A percentile compares a stretch with the other conserved stretches of the same genome.
Conservation (phyloP, 2,113 vertebrate species). For the Butorides virescens region DNA sequence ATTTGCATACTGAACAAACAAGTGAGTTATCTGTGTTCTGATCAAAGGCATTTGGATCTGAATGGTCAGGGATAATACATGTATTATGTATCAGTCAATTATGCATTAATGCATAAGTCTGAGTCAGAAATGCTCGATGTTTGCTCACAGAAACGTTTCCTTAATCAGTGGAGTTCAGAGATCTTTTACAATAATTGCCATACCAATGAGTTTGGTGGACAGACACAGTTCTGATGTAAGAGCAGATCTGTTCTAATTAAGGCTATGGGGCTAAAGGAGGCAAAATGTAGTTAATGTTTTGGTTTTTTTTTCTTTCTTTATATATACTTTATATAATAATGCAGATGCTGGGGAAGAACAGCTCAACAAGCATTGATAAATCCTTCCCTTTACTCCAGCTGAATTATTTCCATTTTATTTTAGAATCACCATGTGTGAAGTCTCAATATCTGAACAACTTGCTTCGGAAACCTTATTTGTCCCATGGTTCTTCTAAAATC, state of each 20-base stretch:
- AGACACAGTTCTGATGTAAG: background rate
- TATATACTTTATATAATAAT: background rate
- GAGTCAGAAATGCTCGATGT: background rate
- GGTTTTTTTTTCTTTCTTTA: background rate
- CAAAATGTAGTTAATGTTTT: background rate
- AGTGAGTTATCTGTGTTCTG: background rate
- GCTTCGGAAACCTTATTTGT: background rate
- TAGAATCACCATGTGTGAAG: background rate
- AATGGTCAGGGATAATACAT: background rate
- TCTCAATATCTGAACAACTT: background rate
- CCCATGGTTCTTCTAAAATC: background rate
- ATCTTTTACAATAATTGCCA: background rate
- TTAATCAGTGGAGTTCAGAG: background rate
- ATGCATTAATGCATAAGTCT: background rate
- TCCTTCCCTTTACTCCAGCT: background rate
- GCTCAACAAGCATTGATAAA: background rate
- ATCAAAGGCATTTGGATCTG: background rate
- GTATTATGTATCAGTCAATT: background rate
- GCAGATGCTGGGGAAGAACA: background rate
- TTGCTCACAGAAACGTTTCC: background rate
- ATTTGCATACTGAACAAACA: constrained; percentile 19
- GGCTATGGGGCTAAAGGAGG: background rate
- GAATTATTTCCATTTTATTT: constrained; percentile 6
- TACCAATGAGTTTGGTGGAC: background rate
- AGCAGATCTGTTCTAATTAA: background rate